phyloP scores from a whole-genome alignment of 2,797 vertebrate genomes.

The Enteromius argenteus region DNA sequence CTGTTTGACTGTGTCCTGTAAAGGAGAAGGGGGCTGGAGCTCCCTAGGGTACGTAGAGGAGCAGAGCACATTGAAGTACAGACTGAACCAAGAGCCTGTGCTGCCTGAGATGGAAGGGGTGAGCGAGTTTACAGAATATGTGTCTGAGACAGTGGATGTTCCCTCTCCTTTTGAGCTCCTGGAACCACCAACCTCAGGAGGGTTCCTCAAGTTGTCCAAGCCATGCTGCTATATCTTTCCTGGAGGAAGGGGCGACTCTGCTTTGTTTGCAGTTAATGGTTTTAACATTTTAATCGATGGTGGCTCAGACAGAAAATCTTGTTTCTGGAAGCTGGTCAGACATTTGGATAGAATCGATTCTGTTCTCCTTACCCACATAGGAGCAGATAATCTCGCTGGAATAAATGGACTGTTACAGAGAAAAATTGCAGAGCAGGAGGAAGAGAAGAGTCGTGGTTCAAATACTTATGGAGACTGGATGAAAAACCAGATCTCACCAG shows the following conservation, averaged over 20 bases:
- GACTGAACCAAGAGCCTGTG: constrained; percentile 86
- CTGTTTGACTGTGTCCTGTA: constrained; percentile 90
- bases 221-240: constrained; percentile 99
- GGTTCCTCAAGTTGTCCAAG: constrained; percentile 97
- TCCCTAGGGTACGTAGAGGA: constrained; percentile 84
- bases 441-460: constrained; percentile 90
- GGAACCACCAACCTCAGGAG: constrained; percentile 95
- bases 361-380: constrained; percentile 95
- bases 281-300: constrained; percentile 98
- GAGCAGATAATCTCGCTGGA: constrained; percentile 96
- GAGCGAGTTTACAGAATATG: constrained; percentile 93
- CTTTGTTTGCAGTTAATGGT: constrained; percentile 96
- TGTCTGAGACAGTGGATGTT: constrained; percentile 95
- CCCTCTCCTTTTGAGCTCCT: constrained; percentile 96
- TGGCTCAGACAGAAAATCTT: constrained; percentile 94
- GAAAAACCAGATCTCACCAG: constrained; percentile 97
- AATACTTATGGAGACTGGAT: constrained; percentile 94
- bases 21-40: constrained; percentile 93
- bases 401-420: constrained; percentile 97
- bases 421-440: constrained; percentile 96
- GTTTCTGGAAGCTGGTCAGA: constrained; percentile 98
- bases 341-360: constrained; percentile 98
- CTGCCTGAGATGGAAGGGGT: constrained; percentile 95
- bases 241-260: constrained; percentile 95
- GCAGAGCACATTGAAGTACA: constrained; percentile 81